Evolutionary conservation across 2,888 invertebrate species (phyloP).

Genomic region (Pachliopta kotzebuea): DNA sequence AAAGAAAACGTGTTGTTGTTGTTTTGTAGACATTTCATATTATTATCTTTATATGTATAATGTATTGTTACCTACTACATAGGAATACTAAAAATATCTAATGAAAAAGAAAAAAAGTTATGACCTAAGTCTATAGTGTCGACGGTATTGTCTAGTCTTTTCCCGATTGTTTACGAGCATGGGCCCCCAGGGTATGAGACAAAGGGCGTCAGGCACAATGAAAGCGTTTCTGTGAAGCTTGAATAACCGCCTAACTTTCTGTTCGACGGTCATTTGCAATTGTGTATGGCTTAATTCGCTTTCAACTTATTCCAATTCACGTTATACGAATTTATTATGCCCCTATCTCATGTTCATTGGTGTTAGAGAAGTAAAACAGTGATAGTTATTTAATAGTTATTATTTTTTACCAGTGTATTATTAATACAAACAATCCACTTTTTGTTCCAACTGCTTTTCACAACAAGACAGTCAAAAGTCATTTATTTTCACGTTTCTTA

Average conservation of each 20-base stretch:
- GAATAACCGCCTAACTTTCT: constrained; percentile 29
- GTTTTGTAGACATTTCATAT: neutral
- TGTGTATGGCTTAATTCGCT: constrained; percentile 27
- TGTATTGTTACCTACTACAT: neutral
- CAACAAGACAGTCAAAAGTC: no score
- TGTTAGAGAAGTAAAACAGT: neutral
- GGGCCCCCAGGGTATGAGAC: constrained; percentile 13
- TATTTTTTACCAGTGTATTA: no score
- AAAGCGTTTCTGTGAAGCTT: constrained; percentile 21
- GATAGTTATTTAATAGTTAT: neutral
- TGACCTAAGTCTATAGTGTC: constrained; percentile 7
- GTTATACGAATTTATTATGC: constrained; percentile 13
- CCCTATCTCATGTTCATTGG: neutral
- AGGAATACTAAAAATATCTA: neutral
- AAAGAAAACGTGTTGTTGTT: no score
- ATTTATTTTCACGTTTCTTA: no score
- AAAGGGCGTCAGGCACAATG: constrained; percentile 26
- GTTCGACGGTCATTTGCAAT: constrained; percentile 28
- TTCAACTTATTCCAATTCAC: constrained; percentile 24
- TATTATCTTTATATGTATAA: neutral
- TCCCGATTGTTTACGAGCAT: constrained; percentile 10
- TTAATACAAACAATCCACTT: no score
- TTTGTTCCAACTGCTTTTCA: no score
- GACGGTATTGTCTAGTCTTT: constrained; percentile 15
- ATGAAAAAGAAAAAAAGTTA: neutral